Evolutionary conservation across 2,797 vertebrate genomes (phyloP).

Genomic region (Spheniscus humboldti): DNA sequence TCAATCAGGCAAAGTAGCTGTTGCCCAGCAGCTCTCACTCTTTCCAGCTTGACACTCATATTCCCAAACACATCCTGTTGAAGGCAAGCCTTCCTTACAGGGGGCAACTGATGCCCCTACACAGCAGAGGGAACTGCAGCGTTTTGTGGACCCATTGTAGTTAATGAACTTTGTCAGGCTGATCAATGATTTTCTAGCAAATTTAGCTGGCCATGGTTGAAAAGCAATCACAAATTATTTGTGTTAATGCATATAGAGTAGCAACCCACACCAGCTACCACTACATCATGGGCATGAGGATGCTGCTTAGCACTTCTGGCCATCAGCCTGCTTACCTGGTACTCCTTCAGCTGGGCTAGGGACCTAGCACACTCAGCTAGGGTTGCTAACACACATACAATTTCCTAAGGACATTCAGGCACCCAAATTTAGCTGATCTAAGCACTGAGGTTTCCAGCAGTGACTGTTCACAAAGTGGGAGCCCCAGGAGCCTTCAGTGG

Average conservation of each 20-base stretch:
- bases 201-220: background rate
- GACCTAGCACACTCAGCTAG: background rate
- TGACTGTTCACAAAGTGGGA: background rate
- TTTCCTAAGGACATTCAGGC: background rate
- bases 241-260: background rate
- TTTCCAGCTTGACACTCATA: background rate
- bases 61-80: background rate
- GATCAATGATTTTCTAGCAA: background rate
- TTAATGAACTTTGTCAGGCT: background rate
- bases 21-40: background rate
- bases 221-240: background rate
- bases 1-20: background rate
- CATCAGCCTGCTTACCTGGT: background rate
- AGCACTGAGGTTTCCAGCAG: background rate
- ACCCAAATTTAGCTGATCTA: background rate
- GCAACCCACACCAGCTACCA: background rate
- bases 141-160: background rate
- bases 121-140: background rate
- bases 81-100: background rate
- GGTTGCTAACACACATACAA: background rate
- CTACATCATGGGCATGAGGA: background rate
- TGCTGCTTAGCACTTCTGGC: background rate
- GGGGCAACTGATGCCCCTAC: accelerated
- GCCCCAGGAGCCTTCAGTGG: background rate
- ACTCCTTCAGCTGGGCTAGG: background rate